Evolutionary conservation across 1,140 invertebrate genomes (phyloP), one percentile per base, ranked within the genome.

Genomic region (Papilio xuthus): DNA sequence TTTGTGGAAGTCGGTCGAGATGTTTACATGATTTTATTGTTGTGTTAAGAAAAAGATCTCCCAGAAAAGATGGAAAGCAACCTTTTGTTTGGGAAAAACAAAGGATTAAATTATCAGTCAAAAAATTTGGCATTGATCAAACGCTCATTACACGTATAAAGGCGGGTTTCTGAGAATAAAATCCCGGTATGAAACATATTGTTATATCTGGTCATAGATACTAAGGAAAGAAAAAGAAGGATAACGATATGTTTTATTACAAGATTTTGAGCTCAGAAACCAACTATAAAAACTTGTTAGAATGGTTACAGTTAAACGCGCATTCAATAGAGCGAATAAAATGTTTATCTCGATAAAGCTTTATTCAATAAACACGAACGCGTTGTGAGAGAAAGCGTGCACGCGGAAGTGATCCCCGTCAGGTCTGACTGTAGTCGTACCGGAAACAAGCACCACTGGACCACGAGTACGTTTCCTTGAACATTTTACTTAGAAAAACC

Each of bases 361-460:
- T 42, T 20, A 70, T 70, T 37, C 37, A 70, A 70, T 70, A 70
- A 70, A n/a, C 69, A 41, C 18, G 42, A 74, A 78, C 81, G 28
- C 47, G 71, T 74, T 53, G 32, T 78, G 78, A 79, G 86, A 83
- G 86, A 87, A 88, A 88, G 67, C 67, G 86, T 78, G 78, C 67
- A 81, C 79, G 78, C 87, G 87, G 87, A 88, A 87, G 82, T 80
- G 76, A 80, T 79, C 80, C 81, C 78, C 79, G 70, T 77, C 81
- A 37, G 32, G 32, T 37, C 82, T 82, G 81, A 84, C 86, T 82
- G 81, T 69, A 67, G 74, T 53, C 77, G 76, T 79, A 79, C 72
- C 80, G 82, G 79, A 81, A 79, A 80, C 79, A 53, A 56, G 44
- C 53, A 28, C 50, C 37, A 53, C 41, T 77, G 23, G 77, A 70